Base-by-base conservation (phyloP, 2,888 invertebrate genomes). In the Cryptus armator region DNA sequence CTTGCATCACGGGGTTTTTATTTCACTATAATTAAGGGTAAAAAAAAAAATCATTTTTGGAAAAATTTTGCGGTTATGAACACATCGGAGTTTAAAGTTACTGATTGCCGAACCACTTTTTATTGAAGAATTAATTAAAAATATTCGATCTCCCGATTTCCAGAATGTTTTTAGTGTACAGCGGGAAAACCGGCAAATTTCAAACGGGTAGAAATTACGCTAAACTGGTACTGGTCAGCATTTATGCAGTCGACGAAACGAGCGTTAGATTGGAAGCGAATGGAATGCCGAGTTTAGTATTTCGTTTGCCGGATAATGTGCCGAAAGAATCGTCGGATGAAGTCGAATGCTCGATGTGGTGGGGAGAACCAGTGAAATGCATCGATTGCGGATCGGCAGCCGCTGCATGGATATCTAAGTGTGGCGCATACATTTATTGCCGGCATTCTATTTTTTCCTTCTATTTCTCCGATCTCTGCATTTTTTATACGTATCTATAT, bases 301-400 rank as follows among this genome's bases (percentile, higher is more conserved):
- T 95, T 19, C 89, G 91, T 85, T 90, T 95, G 19, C 94, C 95
- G 0, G 89, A 90, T 48, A 86, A 72, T 48, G n/a, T 51, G 9
- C 48, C 14, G 10, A 66, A 43, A 2, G 43, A 62, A n/a, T 46
- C 74, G 32, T 19, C 51, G 6, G 79, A 85, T 46, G 76, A 86
- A 32, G 78, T 90, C 24, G 86, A 89, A 10, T 92, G 91, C 56
- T 88, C 86, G 6, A 90, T 94, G 89, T 93, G 93, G 91, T 91
- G 88, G 83, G 94, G 94, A 79, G 93, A 94, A 76, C 59, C 86
- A 81, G 91, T 95, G 0, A 90, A 94, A 66, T 94, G 95, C 53
- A 90, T 95, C 79, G 96, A 96, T 92, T 96, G 96, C 93, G 96
- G 96, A 1, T 94, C 95, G 51, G 95, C 95, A 84, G 95, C 95